Evolutionary conservation across 2,797 vertebrate genomes (phyloP).

Genomic region (Allobates femoralis): DNA sequence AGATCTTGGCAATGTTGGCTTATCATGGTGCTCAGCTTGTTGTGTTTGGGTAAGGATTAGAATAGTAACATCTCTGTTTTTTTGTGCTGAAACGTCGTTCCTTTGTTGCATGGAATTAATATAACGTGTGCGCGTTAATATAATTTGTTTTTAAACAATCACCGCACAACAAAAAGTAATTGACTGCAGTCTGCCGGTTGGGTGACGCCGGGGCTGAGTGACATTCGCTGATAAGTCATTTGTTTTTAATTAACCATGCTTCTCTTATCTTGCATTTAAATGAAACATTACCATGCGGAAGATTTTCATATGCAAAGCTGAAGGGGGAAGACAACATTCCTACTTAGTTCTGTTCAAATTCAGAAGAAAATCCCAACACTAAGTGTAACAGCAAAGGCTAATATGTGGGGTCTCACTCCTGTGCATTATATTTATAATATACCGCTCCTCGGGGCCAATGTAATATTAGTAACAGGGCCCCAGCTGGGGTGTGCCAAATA

Average conservation of each 20-base stretch:
- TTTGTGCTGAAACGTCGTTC: constrained; percentile 1
- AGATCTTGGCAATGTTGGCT: neutral
- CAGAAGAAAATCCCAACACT: neutral
- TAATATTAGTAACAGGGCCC: too few species aligned
- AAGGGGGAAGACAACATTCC: neutral
- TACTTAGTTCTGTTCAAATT: constrained; percentile 18
- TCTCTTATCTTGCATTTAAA: constrained; percentile 51
- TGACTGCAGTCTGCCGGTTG: constrained; percentile 21
- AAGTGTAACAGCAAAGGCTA: neutral
- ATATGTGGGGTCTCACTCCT: neutral
- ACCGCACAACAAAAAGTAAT: constrained; percentile 41
- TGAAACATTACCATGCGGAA: constrained; percentile 26
- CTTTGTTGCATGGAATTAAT: constrained; percentile 31
- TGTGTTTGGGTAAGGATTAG: neutral
- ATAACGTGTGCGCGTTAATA: constrained; percentile 2
- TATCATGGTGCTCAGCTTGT: neutral
- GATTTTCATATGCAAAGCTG: constrained; percentile 18
- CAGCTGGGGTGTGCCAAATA: too few species aligned
- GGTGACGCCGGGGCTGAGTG: constrained; percentile 24
- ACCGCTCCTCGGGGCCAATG: neutral
- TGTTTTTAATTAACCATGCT: constrained; percentile 49
- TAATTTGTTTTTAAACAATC: constrained; percentile 44
- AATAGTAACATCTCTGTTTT: constrained; percentile 25
- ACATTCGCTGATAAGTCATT: constrained; percentile 34
- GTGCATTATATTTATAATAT: neutral